phyloP scores from a whole-genome alignment of 1,140 invertebrate species.

The Tetramorium parvispinum region DNA sequence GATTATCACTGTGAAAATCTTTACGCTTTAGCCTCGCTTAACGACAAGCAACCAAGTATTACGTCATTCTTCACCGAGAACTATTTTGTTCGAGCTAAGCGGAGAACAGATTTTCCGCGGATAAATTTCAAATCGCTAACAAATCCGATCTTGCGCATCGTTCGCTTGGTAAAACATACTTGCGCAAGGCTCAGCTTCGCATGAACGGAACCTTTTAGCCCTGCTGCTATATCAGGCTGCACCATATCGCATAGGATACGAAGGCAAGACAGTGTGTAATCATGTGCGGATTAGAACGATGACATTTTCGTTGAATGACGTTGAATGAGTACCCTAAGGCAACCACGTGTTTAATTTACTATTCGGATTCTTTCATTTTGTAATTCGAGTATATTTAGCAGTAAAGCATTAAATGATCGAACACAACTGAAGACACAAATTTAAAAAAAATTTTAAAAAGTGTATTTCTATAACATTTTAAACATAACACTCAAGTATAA shows the following conservation, averaged over 20 bases:
- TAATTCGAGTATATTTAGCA: neutral
- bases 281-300: constrained; percentile 70
- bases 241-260: constrained; percentile 79
- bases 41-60: neutral
- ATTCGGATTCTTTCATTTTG: neutral
- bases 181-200: constrained; percentile 54
- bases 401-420: neutral
- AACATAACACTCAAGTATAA: neutral
- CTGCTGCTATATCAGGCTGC: constrained; percentile 57
- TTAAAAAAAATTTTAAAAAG: neutral
- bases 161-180: constrained; percentile 68
- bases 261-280: constrained; percentile 82
- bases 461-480: neutral
- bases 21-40: neutral
- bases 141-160: constrained; percentile 84
- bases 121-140: constrained; percentile 83
- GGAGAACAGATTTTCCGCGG: constrained; percentile 81
- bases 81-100: neutral
- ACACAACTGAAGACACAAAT: neutral
- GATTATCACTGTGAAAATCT: neutral
- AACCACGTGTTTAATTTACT: constrained; percentile 7
- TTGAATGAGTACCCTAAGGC: neutral
- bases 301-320: constrained; percentile 55
- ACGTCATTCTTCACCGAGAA: neutral
- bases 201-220: constrained; percentile 76